Base-by-base conservation (phyloP, 2,113 vertebrate species). In the Albula goreensis region DNA sequence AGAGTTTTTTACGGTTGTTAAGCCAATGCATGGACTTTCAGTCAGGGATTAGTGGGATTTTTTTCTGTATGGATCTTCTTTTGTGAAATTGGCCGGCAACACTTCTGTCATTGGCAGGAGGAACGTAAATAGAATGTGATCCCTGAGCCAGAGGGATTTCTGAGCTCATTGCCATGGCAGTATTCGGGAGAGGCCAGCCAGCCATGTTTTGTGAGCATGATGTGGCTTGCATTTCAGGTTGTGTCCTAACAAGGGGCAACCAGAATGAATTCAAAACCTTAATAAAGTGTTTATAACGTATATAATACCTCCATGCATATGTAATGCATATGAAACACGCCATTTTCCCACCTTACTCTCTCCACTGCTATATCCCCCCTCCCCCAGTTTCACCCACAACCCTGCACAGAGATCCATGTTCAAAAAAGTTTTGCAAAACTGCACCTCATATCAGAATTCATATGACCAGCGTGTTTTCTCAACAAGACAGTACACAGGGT, bases 51-150 rank as follows among this genome's bases (percentile, higher is more conserved):
- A 96, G 95, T 94, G 93, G 95, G 95, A 95, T 96, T 96, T 95
- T 96, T 95, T 96, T 93, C 95, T 95, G 95, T 95, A 94, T 94
- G 95, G 95, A 96, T 96, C 95, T 96, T 96, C 95, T 96, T 96
- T 96, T 95, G 94, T 95, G 94, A 95, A 96, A 94, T 96, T 96
- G 95, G 95, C 95, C 94, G 93, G 95, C 93, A 88, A 93, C 91
- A 94, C 93, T 93, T 94, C 93, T 94, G 94, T 95, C 93, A 91
- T 90, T 96, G 95, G 95, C 95, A 96, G 93, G 91, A 92, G 89
- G 91, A 95, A 94, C 92, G 93, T 95, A 95, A 96, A 95, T 94
- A 96, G 94, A 95, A 95, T 94, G 95, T 95, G 95, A 96, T 96
- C 94, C 93, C 92, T 93, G 92, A 93, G 93, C 95, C 95, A 94